These are phyloP conservation scores for Strongylocentrotus purpuratus DNA, from an alignment of 35 echinoderm and acorn worm genomes.

Conservation along the genomic window DNA sequence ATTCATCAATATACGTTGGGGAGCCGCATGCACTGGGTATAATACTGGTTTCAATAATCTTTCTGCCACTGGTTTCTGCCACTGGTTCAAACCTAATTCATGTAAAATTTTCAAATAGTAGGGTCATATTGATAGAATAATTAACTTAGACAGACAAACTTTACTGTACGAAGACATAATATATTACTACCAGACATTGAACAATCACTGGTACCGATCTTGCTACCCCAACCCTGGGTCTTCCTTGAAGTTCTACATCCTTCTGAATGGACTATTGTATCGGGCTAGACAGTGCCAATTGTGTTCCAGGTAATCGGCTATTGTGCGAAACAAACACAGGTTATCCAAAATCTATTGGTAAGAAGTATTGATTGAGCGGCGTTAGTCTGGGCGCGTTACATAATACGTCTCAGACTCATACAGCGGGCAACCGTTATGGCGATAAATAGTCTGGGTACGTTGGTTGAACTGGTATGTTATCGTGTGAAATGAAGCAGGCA, in stretches of 20 bases:
- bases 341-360: background rate
- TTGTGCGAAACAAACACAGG: background rate
- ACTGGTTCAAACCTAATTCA: too few species aligned
- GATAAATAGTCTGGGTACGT: background rate
- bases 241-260: background rate
- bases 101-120: too few species aligned
- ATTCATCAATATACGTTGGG: too few species aligned
- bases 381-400: background rate
- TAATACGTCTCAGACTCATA: constrained; percentile 39
- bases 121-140: too few species aligned
- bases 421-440: background rate
- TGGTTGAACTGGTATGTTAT: background rate
- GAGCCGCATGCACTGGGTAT: too few species aligned
- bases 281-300: background rate
- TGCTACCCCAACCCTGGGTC: too few species aligned
- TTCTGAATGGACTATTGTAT: background rate
- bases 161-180: too few species aligned
- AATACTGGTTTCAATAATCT: too few species aligned
- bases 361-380: background rate
- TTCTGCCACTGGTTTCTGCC: too few species aligned
- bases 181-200: too few species aligned
- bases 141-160: too few species aligned
- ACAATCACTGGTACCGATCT: too few species aligned
- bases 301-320: constrained; percentile 22
- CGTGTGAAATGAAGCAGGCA: background rate